These are phyloP conservation scores for Anoplolepis gracilipes DNA, from an alignment of 1,140 invertebrate species.

Conservation along the genomic window DNA sequence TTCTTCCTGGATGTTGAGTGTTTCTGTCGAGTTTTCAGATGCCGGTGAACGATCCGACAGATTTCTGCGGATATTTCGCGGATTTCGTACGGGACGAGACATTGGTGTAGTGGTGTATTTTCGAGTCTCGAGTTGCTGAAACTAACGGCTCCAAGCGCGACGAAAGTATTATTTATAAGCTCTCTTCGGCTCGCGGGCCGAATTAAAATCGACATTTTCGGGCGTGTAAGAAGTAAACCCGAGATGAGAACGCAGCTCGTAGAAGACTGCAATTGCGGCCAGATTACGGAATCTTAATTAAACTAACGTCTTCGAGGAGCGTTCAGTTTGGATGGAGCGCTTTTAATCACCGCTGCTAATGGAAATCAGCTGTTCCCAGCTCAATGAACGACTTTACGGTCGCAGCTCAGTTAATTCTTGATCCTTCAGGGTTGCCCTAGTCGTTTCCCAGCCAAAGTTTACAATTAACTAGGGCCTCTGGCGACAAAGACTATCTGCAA, in stretches of 20 bases:
- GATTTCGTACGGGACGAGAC: not conserved
- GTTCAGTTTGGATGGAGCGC: constrained; percentile 7
- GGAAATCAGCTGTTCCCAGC: constrained; percentile 34
- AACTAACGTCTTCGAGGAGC: constrained; percentile 12
- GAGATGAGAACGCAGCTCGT: not conserved
- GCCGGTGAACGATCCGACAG: not conserved
- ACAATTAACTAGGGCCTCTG: constrained; percentile 17
- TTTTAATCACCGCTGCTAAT: constrained; percentile 30
- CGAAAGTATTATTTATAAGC: constrained; percentile 50
- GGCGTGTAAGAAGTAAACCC: not conserved
- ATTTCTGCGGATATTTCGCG: not conserved
- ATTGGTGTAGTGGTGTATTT: not conserved
- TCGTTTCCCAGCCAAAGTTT: constrained; percentile 9
- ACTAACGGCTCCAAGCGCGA: constrained; percentile 1
- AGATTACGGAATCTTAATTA: constrained; percentile 31
- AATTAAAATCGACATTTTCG: not conserved
- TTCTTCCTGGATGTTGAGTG: not conserved
- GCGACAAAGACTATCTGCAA: constrained; percentile 31
- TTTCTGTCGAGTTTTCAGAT: not conserved
- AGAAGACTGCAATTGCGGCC: not conserved
- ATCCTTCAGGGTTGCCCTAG: not conserved
- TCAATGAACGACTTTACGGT: constrained; percentile 30
- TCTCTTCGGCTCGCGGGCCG: not conserved
- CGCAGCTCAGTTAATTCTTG: constrained; percentile 23
- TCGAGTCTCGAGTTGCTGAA: constrained; percentile 13